A percentile compares a stretch with the other conserved stretches of the same genome.
Evolutionary conservation across 2,113 vertebrate species (phyloP).

Genomic region (Procapra przewalskii): DNA sequence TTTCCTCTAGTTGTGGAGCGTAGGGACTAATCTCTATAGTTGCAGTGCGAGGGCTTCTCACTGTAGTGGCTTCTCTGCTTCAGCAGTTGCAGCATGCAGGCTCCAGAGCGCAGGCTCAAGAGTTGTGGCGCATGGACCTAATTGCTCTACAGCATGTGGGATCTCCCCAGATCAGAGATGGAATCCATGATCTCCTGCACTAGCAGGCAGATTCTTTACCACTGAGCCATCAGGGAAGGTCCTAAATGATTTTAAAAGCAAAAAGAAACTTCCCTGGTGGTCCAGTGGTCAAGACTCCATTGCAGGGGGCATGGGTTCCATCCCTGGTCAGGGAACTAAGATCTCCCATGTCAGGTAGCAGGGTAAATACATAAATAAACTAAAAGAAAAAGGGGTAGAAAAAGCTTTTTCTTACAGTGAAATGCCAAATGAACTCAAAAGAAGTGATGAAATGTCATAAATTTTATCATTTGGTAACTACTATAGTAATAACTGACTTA

Average conservation of each 20-base stretch:
- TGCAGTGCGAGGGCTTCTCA: background rate
- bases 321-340: background rate
- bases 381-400: background rate
- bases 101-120: background rate
- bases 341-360: background rate
- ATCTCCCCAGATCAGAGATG: background rate
- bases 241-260: background rate
- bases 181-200: background rate
- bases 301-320: background rate
- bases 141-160: background rate
- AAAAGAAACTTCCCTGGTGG: background rate
- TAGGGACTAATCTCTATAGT: background rate
- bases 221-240: background rate
- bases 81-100: background rate
- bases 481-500: constrained; percentile 33
- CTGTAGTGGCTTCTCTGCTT: background rate
- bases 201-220: background rate
- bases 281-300: background rate
- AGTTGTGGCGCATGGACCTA: background rate
- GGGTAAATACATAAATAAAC: background rate
- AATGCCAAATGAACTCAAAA: constrained; percentile 38
- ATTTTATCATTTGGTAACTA: constrained; percentile 52
- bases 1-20: background rate
- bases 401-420: constrained; percentile 28
- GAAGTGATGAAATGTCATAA: constrained; percentile 8